These are phyloP conservation scores for Vanacampus margaritifer DNA, from an alignment of 2,113 vertebrate species.

Conservation along the genomic window DNA sequence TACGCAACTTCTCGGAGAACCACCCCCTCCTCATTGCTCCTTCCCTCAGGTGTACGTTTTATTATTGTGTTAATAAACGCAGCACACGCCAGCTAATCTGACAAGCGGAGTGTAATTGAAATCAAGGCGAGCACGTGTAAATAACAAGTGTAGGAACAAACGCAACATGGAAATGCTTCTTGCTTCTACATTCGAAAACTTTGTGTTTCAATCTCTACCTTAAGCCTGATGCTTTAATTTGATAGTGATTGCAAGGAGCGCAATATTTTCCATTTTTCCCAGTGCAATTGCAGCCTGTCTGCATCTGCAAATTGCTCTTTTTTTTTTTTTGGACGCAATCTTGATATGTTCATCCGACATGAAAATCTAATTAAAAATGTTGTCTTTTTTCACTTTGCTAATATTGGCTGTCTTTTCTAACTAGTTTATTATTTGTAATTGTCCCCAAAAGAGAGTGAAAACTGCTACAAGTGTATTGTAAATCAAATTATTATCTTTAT, in stretches of 20 bases:
- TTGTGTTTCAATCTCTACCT: slow-evolving; percentile 28
- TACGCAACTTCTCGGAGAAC: slow-evolving; percentile 28
- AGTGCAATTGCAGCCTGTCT: slow-evolving; percentile 45
- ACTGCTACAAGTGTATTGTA: not conserved
- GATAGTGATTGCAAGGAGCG: slow-evolving; percentile 23
- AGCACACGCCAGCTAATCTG: slow-evolving; percentile 50
- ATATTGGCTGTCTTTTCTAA: not conserved
- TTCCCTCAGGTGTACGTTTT: slow-evolving; percentile 17
- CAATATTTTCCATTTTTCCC: slow-evolving; percentile 11
- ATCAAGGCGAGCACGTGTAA: slow-evolving; percentile 55
- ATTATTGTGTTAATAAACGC: slow-evolving; percentile 68
- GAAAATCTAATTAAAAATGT: slow-evolving; percentile 17
- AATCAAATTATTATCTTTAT: slow-evolving; percentile 48
- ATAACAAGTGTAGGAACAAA: slow-evolving; percentile 58
- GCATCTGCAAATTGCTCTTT: slow-evolving; percentile 14
- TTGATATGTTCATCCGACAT: slow-evolving; percentile 16
- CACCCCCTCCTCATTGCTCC: not conserved
- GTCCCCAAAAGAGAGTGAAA: not conserved
- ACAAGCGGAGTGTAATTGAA: slow-evolving; percentile 67
- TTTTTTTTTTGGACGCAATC: not conserved
- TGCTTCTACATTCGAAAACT: slow-evolving; percentile 16
- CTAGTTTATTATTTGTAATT: not conserved
- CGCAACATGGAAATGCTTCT: not conserved
- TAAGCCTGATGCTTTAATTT: slow-evolving; percentile 37
- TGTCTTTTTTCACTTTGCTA: slow-evolving; percentile 10